Evolutionary conservation across 2,797 vertebrate species (phyloP).

Genomic region (Pseudomugil tenellus): DNA sequence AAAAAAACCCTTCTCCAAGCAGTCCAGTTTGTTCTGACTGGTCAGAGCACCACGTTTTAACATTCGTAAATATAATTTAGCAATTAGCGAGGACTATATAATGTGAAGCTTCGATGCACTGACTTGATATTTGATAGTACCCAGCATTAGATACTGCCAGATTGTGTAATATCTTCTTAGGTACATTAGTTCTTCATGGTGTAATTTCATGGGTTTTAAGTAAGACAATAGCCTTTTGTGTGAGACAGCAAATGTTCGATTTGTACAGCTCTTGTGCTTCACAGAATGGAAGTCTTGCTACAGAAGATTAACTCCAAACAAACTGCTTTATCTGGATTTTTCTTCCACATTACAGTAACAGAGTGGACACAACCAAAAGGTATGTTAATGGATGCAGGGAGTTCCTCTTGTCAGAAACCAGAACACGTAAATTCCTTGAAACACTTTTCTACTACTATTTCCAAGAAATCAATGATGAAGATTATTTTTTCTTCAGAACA

Average conservation of each 20-base stretch:
- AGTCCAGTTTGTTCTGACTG: too few species aligned
- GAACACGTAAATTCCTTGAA: neutral
- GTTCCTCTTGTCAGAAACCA: conserved; percentile 3
- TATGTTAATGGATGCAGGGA: neutral
- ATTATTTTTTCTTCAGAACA: conserved; percentile 4
- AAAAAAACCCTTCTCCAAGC: too few species aligned
- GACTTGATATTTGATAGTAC: neutral
- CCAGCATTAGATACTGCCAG: neutral
- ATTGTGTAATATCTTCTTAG: neutral
- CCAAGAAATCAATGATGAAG: conserved; percentile 12
- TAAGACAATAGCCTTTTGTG: conserved; percentile 24
- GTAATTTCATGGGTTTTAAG: neutral
- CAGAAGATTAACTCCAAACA: conserved; percentile 17
- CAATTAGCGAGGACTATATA: neutral
- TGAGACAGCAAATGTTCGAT: neutral
- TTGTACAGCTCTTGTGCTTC: neutral
- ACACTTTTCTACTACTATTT: conserved; percentile 3
- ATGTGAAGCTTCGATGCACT: neutral
- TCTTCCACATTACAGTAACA: conserved; percentile 10
- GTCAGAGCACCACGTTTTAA: too few species aligned
- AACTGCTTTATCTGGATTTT: conserved; percentile 23
- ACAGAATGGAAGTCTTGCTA: neutral
- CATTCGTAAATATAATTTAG: neutral
- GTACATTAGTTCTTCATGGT: neutral
- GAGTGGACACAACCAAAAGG: neutral